A percentile compares a stretch with the other conserved stretches of the same genome.
Conservation (phyloP, 2,888 invertebrate species). For the Drosophila kambysellisi region DNA sequence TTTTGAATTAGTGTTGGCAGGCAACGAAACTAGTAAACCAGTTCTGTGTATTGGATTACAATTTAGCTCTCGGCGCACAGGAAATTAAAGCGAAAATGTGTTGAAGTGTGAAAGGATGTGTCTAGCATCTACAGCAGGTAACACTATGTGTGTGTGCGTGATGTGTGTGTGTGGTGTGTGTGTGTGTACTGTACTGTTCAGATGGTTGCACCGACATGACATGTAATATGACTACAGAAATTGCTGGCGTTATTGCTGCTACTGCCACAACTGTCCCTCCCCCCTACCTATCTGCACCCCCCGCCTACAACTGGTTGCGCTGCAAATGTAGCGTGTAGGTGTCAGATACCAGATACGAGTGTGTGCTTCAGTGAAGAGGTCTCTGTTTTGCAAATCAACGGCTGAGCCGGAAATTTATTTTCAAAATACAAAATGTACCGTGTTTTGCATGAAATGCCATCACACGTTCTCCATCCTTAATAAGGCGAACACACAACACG, state of each 20-base stretch:
- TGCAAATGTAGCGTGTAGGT: constrained; percentile 58
- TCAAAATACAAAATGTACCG: constrained; percentile 67
- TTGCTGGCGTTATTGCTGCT: constrained; percentile 42
- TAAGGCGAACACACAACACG: constrained; percentile 53
- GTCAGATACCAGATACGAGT: constrained; percentile 61
- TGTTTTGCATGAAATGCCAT: constrained; percentile 42
- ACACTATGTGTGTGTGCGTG: neutral
- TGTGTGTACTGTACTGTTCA: constrained; percentile 32
- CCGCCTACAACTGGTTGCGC: neutral
- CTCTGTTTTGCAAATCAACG: constrained; percentile 70
- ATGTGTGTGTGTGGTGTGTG: neutral
- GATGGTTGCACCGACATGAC: constrained; percentile 51
- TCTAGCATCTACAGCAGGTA: constrained; percentile 30
- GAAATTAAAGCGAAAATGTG: constrained; percentile 76
- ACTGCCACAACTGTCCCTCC: neutral
- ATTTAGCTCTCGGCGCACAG: constrained; percentile 48
- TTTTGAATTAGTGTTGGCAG: constrained; percentile 41
- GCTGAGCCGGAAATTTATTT: constrained; percentile 77
- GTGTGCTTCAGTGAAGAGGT: constrained; percentile 12
- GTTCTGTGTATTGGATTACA: constrained; percentile 47
- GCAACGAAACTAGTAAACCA: constrained; percentile 20
- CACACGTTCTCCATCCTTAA: constrained; percentile 51
- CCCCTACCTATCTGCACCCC: neutral
- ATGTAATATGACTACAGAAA: constrained; percentile 72
- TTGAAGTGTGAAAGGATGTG: constrained; percentile 72